Base-by-base conservation (phyloP, 2,797 vertebrate species). In the Phrynocephalus guinanensis region DNA sequence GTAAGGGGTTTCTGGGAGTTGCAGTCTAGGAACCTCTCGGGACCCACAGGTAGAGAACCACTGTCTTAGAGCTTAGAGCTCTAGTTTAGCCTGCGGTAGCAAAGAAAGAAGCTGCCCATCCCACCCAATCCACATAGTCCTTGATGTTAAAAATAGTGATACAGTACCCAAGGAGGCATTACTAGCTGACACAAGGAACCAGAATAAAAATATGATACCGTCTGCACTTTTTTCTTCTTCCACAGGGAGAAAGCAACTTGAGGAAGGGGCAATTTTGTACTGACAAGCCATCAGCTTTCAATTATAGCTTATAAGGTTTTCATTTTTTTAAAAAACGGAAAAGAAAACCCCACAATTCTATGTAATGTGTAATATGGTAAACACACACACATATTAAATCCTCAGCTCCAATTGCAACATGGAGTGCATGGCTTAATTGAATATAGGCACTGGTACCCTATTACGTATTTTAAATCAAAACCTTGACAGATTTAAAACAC, bases 381-480 rank as follows among this genome's bases (percentile, higher is more conserved):
- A 70, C n/a, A n/a, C 30, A 56, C 30, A 60, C 24, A 44, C 10
- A 75, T 6, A 67, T 11, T n/a, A 10, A 71, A 33, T 79, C 67
- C 26, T n/a, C 82, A 26, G 4, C 5, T 63, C 20, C 18, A 20
- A 20, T 63, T 63, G 60, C 85, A 71, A 2, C 5, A 75, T 82
- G 66, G 87, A 77, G 85, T 75, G 89, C 0, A 0, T 71, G 78
- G 85, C 92, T 92, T 94, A 93, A 90, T 93, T 92, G 90, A 83
- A 82, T 30, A 11, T 48, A 84, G 33, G 75, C 73, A 48, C 86
- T 0, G 4, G 82, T 79, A 81, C 75, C 30, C 92, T 91, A 33
- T 84, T 87, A 44, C 38, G 5, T 44, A 63, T 92, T 92, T 87
- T 66, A 83, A 88, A 86, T 78, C 78, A 52, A 89, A 84, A 85